Evolutionary conservation across 2,113 vertebrate genomes (phyloP).

Genomic region (Scomber japonicus): DNA sequence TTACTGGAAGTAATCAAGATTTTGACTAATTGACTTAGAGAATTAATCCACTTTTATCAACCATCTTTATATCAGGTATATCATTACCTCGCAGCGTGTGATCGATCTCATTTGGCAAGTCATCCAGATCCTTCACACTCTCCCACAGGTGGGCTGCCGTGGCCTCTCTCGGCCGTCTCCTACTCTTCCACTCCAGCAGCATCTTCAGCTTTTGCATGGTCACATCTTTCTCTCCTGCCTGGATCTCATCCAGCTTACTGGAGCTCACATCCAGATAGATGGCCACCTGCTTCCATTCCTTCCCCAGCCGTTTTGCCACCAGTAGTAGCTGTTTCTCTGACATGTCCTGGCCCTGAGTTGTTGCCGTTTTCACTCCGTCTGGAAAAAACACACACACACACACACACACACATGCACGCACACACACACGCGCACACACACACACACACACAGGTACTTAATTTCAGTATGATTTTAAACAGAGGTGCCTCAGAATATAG

Average conservation of each 20-base stretch:
- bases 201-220: constrained; percentile 84
- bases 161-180: constrained; percentile 69
- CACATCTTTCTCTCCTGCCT: constrained; percentile 74
- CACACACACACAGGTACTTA: not conserved
- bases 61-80: too few relatives aligned
- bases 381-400: constrained; percentile 14
- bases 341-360: constrained; percentile 49
- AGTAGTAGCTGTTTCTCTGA: constrained; percentile 85
- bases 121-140: constrained; percentile 67
- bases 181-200: constrained; percentile 86
- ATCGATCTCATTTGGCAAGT: constrained; percentile 80
- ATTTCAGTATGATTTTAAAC: constrained; percentile 18
- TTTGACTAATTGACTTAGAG: too few relatives aligned
- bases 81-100: constrained; percentile 81
- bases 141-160: constrained; percentile 68
- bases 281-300: constrained; percentile 86
- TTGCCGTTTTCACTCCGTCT: constrained; percentile 71
- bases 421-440: too few relatives aligned
- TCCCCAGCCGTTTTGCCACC: constrained; percentile 83
- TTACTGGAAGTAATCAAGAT: too few relatives aligned
- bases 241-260: constrained; percentile 83
- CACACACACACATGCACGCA: too few relatives aligned
- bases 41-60: too few relatives aligned
- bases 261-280: constrained; percentile 84
- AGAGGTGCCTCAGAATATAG: constrained; percentile 5